Evolutionary conservation across 2,113 vertebrate genomes (phyloP).

Genomic region (Carassius carassius): DNA sequence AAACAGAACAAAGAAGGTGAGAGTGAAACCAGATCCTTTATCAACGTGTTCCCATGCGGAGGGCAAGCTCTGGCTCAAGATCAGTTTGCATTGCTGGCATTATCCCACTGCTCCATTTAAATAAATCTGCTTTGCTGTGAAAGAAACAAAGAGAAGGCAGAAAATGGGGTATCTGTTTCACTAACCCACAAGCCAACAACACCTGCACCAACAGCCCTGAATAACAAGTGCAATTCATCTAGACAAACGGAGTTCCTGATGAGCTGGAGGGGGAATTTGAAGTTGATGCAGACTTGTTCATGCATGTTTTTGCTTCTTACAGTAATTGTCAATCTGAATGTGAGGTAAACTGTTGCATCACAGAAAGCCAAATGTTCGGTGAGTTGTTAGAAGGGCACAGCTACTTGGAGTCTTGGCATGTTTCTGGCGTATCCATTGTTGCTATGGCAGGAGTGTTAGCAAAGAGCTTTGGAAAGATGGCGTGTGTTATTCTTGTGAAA

Average conservation of each 20-base stretch:
- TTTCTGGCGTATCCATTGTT: not conserved
- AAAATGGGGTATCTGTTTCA: conserved; percentile 32
- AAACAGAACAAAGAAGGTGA: conserved; percentile 34
- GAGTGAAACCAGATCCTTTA: conserved; percentile 36
- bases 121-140: conserved; percentile 41
- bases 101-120: conserved; percentile 22
- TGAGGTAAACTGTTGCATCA: conserved; percentile 1
- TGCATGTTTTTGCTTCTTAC: conserved; percentile 13
- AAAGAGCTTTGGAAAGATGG: not conserved
- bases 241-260: not conserved
- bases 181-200: conserved; percentile 30
- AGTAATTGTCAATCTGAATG: conserved; percentile 16
- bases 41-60: conserved; percentile 32
- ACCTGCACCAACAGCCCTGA: conserved; percentile 31
- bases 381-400: not conserved
- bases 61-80: conserved; percentile 29
- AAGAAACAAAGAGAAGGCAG: conserved; percentile 31
- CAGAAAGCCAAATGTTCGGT: conserved; percentile 3
- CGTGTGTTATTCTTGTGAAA: not conserved
- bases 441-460: not conserved
- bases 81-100: conserved; percentile 37
- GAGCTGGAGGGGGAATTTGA: not conserved
- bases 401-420: not conserved
- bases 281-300: conserved; percentile 24
- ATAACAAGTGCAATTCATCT: conserved; percentile 32